phyloP scores from a whole-genome alignment of 64 coral and sea anemone species.

The Montipora cactus region DNA sequence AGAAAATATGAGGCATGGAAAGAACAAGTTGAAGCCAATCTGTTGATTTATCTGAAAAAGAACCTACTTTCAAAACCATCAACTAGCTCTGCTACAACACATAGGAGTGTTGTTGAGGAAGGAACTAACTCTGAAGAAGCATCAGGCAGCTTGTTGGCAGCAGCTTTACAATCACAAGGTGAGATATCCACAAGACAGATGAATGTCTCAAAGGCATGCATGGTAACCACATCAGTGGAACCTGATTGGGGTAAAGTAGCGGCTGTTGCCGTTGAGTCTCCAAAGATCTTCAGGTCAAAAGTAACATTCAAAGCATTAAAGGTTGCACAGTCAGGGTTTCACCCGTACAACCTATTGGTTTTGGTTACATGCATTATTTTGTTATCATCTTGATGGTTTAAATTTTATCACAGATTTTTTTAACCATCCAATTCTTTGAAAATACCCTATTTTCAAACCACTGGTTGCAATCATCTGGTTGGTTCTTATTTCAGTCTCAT shows the following conservation, averaged over 20 bases:
- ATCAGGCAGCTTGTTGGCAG: slow-evolving; percentile 21
- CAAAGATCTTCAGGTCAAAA: too few relatives aligned
- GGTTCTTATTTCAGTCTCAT: slow-evolving; percentile 54
- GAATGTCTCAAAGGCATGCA: too few relatives aligned
- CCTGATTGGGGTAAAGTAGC: too few relatives aligned
- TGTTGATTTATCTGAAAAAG: slow-evolving; percentile 94
- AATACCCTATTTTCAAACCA: too few relatives aligned
- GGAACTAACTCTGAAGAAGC: slow-evolving; percentile 72
- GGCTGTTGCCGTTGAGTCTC: too few relatives aligned
- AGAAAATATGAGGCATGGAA: slow-evolving; percentile 95
- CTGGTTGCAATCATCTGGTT: background rate
- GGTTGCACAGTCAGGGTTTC: too few relatives aligned
- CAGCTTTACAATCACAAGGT: slow-evolving; percentile 44
- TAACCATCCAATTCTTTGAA: background rate
- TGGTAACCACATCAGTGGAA: too few relatives aligned
- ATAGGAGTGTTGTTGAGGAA: slow-evolving; percentile 86
- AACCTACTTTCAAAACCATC: slow-evolving; percentile 86
- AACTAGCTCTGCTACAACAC: slow-evolving; percentile 83
- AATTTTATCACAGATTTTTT: too few relatives aligned
- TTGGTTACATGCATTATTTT: too few relatives aligned
- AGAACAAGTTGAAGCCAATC: slow-evolving; percentile 96
- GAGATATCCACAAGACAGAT: background rate
- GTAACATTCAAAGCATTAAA: too few relatives aligned
- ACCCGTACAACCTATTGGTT: too few relatives aligned
- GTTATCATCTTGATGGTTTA: too few relatives aligned